These are phyloP conservation scores for Calyptomena viridis DNA, from an alignment of 2,113 vertebrate genomes.

Conservation along the genomic window DNA sequence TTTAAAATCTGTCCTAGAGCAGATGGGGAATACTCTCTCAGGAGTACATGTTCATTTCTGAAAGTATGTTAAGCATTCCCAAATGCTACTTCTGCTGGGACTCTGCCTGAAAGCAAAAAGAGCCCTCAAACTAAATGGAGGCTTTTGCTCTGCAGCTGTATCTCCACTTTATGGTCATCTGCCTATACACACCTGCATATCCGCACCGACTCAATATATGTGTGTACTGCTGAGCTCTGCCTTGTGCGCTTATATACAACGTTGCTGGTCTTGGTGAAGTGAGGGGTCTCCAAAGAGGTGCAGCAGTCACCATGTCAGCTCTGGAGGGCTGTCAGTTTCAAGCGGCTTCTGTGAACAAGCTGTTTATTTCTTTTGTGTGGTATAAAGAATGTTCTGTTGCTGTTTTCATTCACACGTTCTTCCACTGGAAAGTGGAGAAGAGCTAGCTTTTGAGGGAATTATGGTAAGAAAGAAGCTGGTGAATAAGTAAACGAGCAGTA, in stretches of 20 bases:
- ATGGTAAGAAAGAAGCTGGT: neutral
- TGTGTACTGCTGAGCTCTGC: neutral
- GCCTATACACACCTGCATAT: neutral
- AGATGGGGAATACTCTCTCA: slow-evolving; percentile 51
- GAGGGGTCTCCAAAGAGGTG: neutral
- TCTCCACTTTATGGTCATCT: neutral
- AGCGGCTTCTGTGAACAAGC: neutral
- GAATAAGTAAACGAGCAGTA: neutral
- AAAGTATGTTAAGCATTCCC: slow-evolving; percentile 8
- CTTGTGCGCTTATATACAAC: neutral
- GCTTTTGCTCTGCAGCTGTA: neutral
- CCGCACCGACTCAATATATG: neutral
- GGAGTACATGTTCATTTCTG: slow-evolving; percentile 1
- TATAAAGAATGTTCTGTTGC: neutral
- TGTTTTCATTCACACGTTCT: neutral
- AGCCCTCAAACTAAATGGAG: neutral
- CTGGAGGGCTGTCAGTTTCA: neutral
- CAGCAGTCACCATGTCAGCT: neutral
- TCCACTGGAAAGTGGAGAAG: neutral
- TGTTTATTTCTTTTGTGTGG: neutral
- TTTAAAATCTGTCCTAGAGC: slow-evolving; percentile 30
- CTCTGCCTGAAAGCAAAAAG: neutral
- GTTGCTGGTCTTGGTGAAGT: neutral
- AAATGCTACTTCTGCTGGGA: neutral
- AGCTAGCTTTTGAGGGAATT: neutral